Conservation (phyloP, 2,888 invertebrate genomes). For the Cephus rjabovi region DNA sequence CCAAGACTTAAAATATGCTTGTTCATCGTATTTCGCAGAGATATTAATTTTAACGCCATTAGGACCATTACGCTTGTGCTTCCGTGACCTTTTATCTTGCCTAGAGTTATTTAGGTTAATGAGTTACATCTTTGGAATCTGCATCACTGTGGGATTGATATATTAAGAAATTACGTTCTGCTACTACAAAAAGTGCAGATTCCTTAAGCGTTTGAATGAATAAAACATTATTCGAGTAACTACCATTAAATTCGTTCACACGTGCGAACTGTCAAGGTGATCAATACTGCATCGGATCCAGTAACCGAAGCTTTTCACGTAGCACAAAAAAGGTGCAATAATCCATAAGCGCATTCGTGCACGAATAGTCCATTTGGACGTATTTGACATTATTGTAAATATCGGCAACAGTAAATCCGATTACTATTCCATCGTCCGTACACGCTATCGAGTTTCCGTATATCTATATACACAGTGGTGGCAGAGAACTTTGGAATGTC, state of each 20-base stretch:
- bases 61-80: background rate
- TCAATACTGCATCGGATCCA: background rate
- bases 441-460: background rate
- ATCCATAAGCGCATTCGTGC: background rate
- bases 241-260: background rate
- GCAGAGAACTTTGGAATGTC: background rate
- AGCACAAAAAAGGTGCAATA: background rate
- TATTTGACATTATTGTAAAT: background rate
- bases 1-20: background rate
- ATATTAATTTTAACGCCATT: background rate
- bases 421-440: background rate
- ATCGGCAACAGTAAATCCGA: background rate
- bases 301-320: background rate
- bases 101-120: background rate
- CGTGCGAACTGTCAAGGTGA: background rate
- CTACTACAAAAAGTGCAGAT: background rate
- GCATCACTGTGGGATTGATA: background rate
- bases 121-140: background rate
- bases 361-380: background rate
- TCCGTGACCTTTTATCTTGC: background rate
- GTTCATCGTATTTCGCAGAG: background rate
- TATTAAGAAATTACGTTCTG: background rate
- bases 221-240: background rate
- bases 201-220: background rate
- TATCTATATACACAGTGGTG: background rate